phyloP scores from a whole-genome alignment of 2,888 invertebrate genomes.

The Nomada lathburiana region DNA sequence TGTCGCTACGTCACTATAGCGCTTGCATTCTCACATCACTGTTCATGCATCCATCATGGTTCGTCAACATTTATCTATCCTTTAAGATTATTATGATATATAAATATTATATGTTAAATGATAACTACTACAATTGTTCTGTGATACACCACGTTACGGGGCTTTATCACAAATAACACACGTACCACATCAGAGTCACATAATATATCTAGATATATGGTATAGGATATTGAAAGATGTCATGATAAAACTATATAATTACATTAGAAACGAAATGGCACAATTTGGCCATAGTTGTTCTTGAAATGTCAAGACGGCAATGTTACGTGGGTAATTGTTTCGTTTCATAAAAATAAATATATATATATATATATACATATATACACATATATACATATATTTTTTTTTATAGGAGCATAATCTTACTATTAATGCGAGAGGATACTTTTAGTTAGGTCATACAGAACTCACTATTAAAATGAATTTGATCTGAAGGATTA shows the following conservation, averaged over 20 bases:
- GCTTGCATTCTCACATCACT: slow-evolving; percentile 81
- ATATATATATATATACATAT: neutral
- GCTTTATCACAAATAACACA: slow-evolving; percentile 82
- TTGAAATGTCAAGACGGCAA: slow-evolving; percentile 38
- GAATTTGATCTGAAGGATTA: slow-evolving; percentile 55
- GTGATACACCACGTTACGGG: slow-evolving; percentile 84
- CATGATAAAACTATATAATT: slow-evolving; percentile 68
- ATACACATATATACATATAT: neutral
- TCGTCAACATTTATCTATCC: slow-evolving; percentile 82
- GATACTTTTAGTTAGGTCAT: slow-evolving; percentile 62
- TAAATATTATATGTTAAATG: slow-evolving; percentile 75
- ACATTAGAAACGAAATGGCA: slow-evolving; percentile 59
- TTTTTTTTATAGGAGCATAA: slow-evolving; percentile 48
- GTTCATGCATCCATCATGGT: slow-evolving; percentile 82
- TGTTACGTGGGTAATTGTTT: slow-evolving; percentile 51
- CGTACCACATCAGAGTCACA: slow-evolving; percentile 73
- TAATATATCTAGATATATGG: slow-evolving; percentile 71
- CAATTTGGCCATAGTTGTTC: slow-evolving; percentile 62
- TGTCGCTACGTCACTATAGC: slow-evolving; percentile 81
- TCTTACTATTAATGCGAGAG: slow-evolving; percentile 41
- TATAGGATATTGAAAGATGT: slow-evolving; percentile 68
- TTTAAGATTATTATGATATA: slow-evolving; percentile 81
- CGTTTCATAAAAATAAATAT: slow-evolving; percentile 41
- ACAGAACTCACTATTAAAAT: slow-evolving; percentile 69
- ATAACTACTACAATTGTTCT: slow-evolving; percentile 84